phyloP scores from a whole-genome alignment of 2,888 invertebrate genomes.

The Dicranocentrus wangi region DNA sequence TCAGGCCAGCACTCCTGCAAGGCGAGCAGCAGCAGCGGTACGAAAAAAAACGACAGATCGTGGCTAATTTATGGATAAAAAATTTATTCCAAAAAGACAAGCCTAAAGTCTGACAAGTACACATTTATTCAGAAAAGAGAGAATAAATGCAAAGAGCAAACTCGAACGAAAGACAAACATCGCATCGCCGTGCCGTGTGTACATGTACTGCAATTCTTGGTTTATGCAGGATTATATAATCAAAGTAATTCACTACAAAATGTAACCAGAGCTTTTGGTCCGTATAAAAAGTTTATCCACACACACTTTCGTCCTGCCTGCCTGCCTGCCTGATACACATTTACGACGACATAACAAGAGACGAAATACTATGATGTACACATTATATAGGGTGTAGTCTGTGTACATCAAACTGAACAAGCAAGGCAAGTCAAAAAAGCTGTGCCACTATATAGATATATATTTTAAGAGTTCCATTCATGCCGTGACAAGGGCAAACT shows the following conservation, averaged over 20 bases:
- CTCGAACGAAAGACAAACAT: background rate
- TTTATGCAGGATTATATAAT: background rate
- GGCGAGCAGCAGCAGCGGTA: background rate
- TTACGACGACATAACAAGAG: too few relatives aligned
- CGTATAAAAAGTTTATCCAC: background rate
- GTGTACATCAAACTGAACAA: background rate
- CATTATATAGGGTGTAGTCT: constrained; percentile 5
- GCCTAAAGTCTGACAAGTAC: constrained; percentile 26
- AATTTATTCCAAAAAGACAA: constrained; percentile 31
- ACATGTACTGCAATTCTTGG: background rate
- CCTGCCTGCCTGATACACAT: too few relatives aligned
- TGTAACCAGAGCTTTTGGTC: too few relatives aligned
- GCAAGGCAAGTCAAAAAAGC: constrained; percentile 25
- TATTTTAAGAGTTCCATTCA: constrained; percentile 43
- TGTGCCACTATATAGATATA: constrained; percentile 28
- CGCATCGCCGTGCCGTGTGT: too few relatives aligned
- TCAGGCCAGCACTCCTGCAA: constrained; percentile 41
- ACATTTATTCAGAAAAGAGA: constrained; percentile 14
- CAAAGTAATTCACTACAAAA: constrained; percentile 20
- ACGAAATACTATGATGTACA: too few relatives aligned
- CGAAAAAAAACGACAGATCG: constrained; percentile 42
- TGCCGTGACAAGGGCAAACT: constrained; percentile 59
- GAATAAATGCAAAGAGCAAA: constrained; percentile 30
- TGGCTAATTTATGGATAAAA: constrained; percentile 51
- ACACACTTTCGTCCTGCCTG: too few relatives aligned